Conservation (phyloP, 2,113 vertebrate species). For the Myocastor coypus region DNA sequence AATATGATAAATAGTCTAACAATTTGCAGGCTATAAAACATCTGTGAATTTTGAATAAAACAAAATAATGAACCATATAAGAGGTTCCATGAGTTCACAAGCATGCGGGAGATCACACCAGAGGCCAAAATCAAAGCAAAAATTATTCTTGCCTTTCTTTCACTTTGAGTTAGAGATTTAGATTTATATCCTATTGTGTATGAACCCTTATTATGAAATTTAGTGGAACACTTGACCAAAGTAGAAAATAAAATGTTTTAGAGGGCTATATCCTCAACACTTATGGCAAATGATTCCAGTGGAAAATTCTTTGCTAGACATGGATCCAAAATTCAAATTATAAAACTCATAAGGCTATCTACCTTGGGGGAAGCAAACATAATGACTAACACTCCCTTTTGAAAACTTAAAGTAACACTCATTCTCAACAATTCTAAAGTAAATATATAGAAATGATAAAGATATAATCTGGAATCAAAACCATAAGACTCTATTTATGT, state of each 20-base stretch:
- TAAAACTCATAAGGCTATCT: neutral
- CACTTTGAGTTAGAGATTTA: constrained; percentile 3
- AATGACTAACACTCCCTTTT: neutral
- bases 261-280: neutral
- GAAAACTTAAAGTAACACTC: neutral
- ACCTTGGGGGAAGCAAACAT: neutral
- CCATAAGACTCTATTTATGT: neutral
- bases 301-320: neutral
- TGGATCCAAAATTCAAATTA: constrained; percentile 15
- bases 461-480: neutral
- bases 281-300: neutral
- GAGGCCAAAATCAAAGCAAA: constrained; percentile 29
- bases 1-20: neutral
- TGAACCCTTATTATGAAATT: neutral
- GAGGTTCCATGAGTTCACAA: neutral
- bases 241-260: neutral
- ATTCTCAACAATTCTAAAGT: neutral
- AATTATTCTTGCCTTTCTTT: neutral
- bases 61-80: neutral
- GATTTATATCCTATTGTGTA: neutral
- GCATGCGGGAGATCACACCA: neutral
- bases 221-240: neutral
- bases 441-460: neutral
- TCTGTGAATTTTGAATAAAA: neutral
- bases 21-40: neutral